Percentiles rank a stretch among this genome's conserved stretches.
phyloP scores from a whole-genome alignment of 23 tunicate genomes.

The Ciona savignyi region DNA sequence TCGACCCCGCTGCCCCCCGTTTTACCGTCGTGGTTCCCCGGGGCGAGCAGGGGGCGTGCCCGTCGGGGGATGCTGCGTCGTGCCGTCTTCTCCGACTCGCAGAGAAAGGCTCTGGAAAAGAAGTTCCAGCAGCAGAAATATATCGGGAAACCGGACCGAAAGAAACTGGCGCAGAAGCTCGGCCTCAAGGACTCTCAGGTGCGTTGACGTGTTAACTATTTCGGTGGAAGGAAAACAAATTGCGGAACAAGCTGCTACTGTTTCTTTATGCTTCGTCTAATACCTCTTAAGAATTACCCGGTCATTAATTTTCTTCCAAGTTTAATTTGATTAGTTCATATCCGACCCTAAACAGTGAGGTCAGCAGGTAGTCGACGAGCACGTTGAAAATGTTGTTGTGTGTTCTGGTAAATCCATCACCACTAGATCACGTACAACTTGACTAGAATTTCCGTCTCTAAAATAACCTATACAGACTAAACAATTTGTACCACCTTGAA shows the following conservation, averaged over 20 bases:
- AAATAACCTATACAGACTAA: no score
- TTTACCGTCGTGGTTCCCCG: conserved; percentile 54
- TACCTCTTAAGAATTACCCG: not conserved
- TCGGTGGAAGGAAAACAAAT: not conserved
- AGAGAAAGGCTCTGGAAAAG: conserved; percentile 70
- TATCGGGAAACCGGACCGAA: conserved; percentile 87
- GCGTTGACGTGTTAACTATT: not conserved
- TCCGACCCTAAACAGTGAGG: not conserved
- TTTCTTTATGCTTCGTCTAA: not conserved
- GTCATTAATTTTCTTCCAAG: not conserved
- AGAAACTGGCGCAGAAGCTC: conserved; percentile 71
- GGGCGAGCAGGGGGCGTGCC: conserved; percentile 34
- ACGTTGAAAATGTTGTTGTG: no score
- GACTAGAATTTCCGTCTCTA: no score
- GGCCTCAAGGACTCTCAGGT: conserved; percentile 94
- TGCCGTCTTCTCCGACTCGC: conserved; percentile 85
- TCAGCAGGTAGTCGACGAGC: no score
- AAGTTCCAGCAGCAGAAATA: conserved; percentile 88
- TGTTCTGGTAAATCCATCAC: no score
- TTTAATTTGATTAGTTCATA: not conserved
- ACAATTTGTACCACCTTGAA: no score
- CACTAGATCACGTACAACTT: no score
- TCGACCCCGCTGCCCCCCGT: conserved; percentile 1
- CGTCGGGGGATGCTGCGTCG: conserved; percentile 87
- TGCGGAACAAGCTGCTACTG: not conserved